Base-by-base conservation (phyloP, 2,797 vertebrate genomes). In the Paguma larvata region DNA sequence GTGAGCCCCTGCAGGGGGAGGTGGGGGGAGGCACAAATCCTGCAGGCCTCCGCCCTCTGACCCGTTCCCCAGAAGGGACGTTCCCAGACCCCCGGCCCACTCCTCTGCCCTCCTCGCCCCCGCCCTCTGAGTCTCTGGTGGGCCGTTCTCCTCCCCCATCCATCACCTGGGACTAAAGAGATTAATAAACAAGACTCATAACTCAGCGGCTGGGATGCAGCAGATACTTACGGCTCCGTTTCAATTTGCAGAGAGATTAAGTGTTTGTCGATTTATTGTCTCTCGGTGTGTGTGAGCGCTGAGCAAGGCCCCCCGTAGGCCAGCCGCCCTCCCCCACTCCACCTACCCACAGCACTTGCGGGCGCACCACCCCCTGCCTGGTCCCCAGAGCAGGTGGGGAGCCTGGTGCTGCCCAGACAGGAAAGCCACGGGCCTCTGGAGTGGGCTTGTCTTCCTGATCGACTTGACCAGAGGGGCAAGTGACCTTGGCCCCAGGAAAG, bases 191-290 rank as follows among this genome's bases (percentile, higher is more conserved):
- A 68, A 84, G 91, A 70, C 89, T 83, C 95, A 80, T 97, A 97
- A 98, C 98, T 97, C 97, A 98, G 78, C 85, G 78, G 18, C 95
- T 30, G 91, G 62, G 97, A 94, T 51, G 93, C 53, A 4, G 95
- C 38, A 70, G 82, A 98, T 97, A 95, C 95, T 96, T 97, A 97
- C 51, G 5, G 92, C 97, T 96, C 88, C 1, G 0, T 94, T 95
- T 97, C 94, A 94, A 97, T 98, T 97, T 97, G 95, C 97, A 89
- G 95, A 95, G 89, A 98, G 97, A 98, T 98, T 95, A 98, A 98
- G 94, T 95, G 96, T 92, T 93, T 94, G 68, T 97, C 96, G 46
- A 92, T 98, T 98, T 96, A 94, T 98, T 97, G 96, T 97, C 85
- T 96, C 94, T 95, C 7, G 10, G 88, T 53, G 73, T 72, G 63